Evolutionary conservation across 1,140 invertebrate species (phyloP).

Genomic region (Dolichoris vasculosae): DNA sequence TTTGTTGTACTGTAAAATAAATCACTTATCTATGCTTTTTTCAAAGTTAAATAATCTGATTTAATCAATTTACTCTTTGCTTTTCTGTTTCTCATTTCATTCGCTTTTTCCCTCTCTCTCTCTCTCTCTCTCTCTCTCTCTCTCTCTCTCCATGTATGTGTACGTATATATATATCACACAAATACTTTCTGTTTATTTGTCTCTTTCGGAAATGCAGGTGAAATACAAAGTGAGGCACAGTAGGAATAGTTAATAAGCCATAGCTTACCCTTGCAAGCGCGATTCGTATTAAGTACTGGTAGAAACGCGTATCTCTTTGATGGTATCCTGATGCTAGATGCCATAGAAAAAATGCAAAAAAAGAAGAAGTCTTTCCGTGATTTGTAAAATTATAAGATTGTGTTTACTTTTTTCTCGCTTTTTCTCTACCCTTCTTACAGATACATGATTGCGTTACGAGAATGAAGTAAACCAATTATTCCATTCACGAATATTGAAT

Average conservation of each 20-base stretch:
- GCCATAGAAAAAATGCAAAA: neutral
- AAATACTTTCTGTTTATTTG: neutral
- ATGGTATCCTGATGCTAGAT: neutral
- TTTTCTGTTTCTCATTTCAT: neutral
- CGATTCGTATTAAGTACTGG: neutral
- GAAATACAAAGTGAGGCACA: slow-evolving; percentile 40
- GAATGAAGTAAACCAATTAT: neutral
- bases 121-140: neutral
- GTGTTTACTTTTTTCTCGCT: neutral
- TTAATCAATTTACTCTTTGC: neutral
- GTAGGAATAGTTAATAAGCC: slow-evolving; percentile 64
- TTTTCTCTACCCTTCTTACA: neutral
- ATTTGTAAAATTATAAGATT: neutral
- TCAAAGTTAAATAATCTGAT: neutral
- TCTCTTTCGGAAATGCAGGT: neutral
- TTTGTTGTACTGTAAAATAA: neutral
- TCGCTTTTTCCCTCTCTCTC: neutral
- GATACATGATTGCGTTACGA: neutral
- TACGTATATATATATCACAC: no score
- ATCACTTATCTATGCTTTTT: neutral
- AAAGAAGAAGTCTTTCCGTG: neutral
- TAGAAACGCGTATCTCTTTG: slow-evolving; percentile 19
- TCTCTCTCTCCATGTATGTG: neutral
- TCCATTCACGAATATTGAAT: neutral
- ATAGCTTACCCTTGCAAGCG: slow-evolving; percentile 18